Evolutionary conservation across 2,797 vertebrate genomes (phyloP).

Genomic region (Hyperoplus immaculatus): DNA sequence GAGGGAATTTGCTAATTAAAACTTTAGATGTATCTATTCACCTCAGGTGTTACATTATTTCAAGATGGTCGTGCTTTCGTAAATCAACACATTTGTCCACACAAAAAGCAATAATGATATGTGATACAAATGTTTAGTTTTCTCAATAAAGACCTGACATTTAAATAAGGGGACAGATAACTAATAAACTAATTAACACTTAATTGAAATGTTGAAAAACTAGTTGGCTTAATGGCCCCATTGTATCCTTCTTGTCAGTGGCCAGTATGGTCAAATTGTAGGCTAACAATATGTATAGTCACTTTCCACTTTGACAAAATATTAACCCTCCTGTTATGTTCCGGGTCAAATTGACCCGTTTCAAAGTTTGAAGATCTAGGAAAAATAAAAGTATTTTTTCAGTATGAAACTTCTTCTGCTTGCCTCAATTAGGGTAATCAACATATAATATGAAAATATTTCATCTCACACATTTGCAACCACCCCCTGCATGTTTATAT

Average conservation of each 20-base stretch:
- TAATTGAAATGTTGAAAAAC: neutral
- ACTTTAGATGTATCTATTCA: neutral
- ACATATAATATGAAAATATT: too few relatives aligned
- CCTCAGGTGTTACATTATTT: neutral
- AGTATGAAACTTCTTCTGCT: too few relatives aligned
- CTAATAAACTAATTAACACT: neutral
- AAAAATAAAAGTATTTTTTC: too few relatives aligned
- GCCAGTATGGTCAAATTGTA: neutral
- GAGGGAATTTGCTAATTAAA: neutral
- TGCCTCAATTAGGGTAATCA: too few relatives aligned
- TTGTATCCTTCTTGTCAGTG: neutral
- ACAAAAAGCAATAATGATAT: neutral
- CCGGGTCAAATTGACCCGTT: too few relatives aligned
- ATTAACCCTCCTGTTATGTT: too few relatives aligned
- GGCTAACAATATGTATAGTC: neutral
- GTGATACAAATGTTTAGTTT: neutral
- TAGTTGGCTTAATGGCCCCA: neutral
- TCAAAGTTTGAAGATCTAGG: too few relatives aligned
- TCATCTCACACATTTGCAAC: too few relatives aligned
- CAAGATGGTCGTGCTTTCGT: neutral
- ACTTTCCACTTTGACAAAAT: slow-evolving; percentile 1
- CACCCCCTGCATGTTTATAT: too few relatives aligned
- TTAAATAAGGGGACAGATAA: neutral
- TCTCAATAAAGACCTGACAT: neutral
- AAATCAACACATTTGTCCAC: neutral